Evolutionary conservation across 2,113 vertebrate genomes (phyloP).

Genomic region (Pholis gunnellus): DNA sequence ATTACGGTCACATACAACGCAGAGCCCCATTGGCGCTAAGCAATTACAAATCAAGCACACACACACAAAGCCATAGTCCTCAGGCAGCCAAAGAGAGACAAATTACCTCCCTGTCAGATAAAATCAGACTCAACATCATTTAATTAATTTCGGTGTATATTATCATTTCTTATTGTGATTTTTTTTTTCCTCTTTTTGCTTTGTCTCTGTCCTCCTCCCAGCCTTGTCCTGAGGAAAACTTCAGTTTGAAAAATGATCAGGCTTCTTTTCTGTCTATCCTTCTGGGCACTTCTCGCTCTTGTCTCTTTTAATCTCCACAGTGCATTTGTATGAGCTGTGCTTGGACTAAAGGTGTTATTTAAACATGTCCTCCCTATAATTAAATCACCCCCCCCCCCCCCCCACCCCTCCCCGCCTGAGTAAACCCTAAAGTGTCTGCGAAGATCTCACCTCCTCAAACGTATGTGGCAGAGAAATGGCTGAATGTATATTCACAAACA

Average conservation of each 20-base stretch:
- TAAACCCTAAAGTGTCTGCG: background rate
- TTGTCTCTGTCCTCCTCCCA: constrained; percentile 30
- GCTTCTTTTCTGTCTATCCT: constrained; percentile 19
- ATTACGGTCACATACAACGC: constrained; percentile 48
- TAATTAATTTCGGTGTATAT: constrained; percentile 88
- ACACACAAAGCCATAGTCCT: constrained; percentile 49
- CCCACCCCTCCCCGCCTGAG: background rate
- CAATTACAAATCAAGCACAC: constrained; percentile 74
- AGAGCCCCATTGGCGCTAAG: constrained; percentile 70
- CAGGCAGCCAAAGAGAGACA: constrained; percentile 81
- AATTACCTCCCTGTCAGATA: constrained; percentile 92
- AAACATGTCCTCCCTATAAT: background rate
- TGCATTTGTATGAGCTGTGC: constrained; percentile 16
- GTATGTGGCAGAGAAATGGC: background rate
- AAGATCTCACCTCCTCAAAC: background rate
- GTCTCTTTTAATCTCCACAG: constrained; percentile 22
- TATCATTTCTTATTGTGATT: constrained; percentile 78
- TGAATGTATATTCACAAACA: constrained; percentile 3
- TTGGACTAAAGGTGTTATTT: constrained; percentile 27
- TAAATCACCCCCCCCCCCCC: background rate
- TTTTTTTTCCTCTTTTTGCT: constrained; percentile 41
- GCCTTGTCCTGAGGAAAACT: constrained; percentile 54
- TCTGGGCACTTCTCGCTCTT: constrained; percentile 16
- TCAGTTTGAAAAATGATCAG: constrained; percentile 64
- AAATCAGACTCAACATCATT: constrained; percentile 91